Percentiles rank a stretch among this genome's conserved stretches.
Conservation (phyloP, 1,140 invertebrate species). For the Microplitis demolitor region DNA sequence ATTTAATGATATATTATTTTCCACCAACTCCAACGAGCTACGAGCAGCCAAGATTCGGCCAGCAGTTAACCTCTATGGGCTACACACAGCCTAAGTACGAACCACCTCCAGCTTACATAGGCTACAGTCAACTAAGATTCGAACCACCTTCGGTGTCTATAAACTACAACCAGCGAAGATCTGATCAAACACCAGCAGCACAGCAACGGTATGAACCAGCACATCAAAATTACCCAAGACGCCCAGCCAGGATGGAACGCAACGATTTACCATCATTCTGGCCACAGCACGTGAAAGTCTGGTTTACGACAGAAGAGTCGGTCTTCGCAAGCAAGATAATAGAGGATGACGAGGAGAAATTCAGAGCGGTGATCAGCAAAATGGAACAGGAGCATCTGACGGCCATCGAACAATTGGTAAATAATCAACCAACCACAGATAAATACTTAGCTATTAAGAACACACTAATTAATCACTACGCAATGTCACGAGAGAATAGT, state of each 20-base stretch:
- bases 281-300: neutral
- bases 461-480: neutral
- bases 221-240: no score
- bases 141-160: no score
- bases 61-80: no score
- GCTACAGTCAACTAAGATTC: no score
- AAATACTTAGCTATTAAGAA: constrained; percentile 10
- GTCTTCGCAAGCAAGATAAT: neutral
- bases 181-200: no score
- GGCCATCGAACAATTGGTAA: neutral
- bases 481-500: neutral
- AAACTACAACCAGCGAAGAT: no score
- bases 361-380: neutral
- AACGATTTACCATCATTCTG: neutral
- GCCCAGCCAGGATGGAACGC: neutral
- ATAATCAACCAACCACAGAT: neutral
- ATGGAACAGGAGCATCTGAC: neutral
- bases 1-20: no score
- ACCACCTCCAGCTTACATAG: no score
- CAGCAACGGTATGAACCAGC: no score
- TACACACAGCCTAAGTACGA: no score
- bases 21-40: no score
- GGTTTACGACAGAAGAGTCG: neutral
- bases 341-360: neutral
- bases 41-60: no score